These are phyloP conservation scores for Anser brachyrhynchus DNA, from an alignment of 2,113 vertebrate genomes.

Conservation along the genomic window DNA sequence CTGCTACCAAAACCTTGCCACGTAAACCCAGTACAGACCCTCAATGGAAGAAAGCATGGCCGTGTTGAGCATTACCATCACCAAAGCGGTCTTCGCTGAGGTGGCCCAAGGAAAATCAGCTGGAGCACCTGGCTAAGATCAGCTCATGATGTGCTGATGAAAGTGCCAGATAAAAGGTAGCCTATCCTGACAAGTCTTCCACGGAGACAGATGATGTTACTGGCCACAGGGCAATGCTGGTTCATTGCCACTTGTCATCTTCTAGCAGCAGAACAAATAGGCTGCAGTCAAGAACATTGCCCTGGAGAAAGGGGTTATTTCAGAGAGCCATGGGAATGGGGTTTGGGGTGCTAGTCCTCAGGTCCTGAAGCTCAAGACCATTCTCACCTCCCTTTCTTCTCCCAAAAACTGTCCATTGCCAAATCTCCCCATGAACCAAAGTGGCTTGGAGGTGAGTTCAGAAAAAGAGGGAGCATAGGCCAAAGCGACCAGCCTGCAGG, in stretches of 20 bases:
- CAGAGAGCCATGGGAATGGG: rapidly evolving
- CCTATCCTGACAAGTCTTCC: not conserved
- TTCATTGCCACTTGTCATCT: not conserved
- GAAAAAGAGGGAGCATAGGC: not conserved
- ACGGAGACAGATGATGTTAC: not conserved
- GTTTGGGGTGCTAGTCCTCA: not conserved
- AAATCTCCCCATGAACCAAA: not conserved
- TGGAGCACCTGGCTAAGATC: not conserved
- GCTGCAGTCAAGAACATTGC: not conserved
- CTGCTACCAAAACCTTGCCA: too few relatives aligned
- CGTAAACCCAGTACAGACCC: not conserved
- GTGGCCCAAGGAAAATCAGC: not conserved
- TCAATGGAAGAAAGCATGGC: not conserved
- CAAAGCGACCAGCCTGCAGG: not conserved
- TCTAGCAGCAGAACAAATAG: not conserved
- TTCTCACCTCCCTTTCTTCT: not conserved
- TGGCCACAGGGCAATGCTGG: not conserved
- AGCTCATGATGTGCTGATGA: not conserved
- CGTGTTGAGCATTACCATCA: not conserved
- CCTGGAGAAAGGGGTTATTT: not conserved
- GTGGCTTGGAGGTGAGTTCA: not conserved
- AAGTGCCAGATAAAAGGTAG: not conserved
- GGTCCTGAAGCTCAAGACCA: not conserved
- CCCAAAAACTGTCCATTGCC: not conserved
- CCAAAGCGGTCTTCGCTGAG: not conserved